Percentiles rank a stretch among this genome's conserved stretches.
Evolutionary conservation across 2,797 vertebrate genomes (phyloP).

Genomic region (Stomatorhinus walkeri): DNA sequence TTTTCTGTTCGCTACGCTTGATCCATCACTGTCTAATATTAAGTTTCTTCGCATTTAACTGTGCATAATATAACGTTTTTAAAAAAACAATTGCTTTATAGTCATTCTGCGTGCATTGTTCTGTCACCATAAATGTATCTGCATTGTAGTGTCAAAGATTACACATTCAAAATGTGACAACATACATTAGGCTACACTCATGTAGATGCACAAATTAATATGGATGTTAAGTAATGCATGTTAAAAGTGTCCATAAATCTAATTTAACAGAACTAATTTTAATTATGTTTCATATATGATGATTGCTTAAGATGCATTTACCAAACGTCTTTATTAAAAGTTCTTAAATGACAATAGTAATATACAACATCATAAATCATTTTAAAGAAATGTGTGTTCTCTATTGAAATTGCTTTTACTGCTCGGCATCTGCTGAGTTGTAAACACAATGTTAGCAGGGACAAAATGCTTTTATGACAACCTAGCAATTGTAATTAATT

Average conservation of each 20-base stretch:
- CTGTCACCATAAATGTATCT: not conserved
- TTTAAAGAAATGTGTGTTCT: not conserved
- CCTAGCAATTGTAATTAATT: not conserved
- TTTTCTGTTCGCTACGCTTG: not conserved
- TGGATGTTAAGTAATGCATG: not conserved
- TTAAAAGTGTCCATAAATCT: not conserved
- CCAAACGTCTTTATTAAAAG: not conserved
- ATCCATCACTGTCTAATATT: not conserved
- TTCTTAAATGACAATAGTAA: not conserved
- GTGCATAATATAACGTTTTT: not conserved
- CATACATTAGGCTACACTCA: not conserved
- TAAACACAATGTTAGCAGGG: not conserved
- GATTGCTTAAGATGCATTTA: not conserved
- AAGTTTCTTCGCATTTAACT: not conserved
- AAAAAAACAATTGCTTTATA: not conserved
- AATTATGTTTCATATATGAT: not conserved
- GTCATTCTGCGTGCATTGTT: not conserved
- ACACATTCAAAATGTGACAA: not conserved
- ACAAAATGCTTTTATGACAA: not conserved
- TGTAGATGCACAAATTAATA: not conserved
- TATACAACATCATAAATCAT: not conserved
- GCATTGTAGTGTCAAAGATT: not conserved
- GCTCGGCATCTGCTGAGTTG: not conserved
- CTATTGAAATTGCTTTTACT: not conserved
- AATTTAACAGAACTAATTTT: not conserved